phyloP scores from a whole-genome alignment of 2,888 invertebrate genomes.

The Apeira syringaria region DNA sequence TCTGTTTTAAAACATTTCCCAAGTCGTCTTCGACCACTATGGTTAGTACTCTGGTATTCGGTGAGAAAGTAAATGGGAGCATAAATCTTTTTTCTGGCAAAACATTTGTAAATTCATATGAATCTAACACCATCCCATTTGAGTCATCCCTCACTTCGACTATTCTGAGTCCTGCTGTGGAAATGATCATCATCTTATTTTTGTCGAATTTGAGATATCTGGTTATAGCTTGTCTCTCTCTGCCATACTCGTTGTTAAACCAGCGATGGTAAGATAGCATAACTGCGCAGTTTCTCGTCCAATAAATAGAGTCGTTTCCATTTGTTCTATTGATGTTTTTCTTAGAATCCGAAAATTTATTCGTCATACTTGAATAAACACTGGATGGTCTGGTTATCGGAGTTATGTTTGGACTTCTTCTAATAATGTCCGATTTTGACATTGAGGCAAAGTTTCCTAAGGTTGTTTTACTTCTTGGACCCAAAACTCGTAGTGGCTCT shows the following conservation, averaged over 20 bases:
- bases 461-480: conserved; percentile 79
- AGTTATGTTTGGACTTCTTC: conserved; percentile 77
- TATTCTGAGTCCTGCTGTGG: conserved; percentile 85
- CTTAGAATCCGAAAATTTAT: conserved; percentile 71
- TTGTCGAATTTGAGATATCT: conserved; percentile 80
- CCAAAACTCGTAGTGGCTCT: conserved; percentile 74
- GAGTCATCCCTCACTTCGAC: conserved; percentile 86
- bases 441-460: conserved; percentile 78
- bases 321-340: conserved; percentile 66
- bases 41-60: conserved; percentile 75
- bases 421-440: conserved; percentile 70
- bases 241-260: conserved; percentile 79
- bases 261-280: conserved; percentile 86
- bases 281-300: conserved; percentile 86
- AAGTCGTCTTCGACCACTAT: conserved; percentile 87
- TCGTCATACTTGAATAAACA: conserved; percentile 75
- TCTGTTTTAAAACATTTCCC: conserved; percentile 87
- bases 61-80: conserved; percentile 79
- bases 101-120: conserved; percentile 85
- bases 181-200: conserved; percentile 84
- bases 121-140: conserved; percentile 84
- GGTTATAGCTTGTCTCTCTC: conserved; percentile 79
- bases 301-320: conserved; percentile 82
- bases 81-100: conserved; percentile 83
- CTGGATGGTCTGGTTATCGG: conserved; percentile 80